Evolutionary conservation across 2,113 vertebrate species (phyloP).

Genomic region (Dicrurus megarhynchus): DNA sequence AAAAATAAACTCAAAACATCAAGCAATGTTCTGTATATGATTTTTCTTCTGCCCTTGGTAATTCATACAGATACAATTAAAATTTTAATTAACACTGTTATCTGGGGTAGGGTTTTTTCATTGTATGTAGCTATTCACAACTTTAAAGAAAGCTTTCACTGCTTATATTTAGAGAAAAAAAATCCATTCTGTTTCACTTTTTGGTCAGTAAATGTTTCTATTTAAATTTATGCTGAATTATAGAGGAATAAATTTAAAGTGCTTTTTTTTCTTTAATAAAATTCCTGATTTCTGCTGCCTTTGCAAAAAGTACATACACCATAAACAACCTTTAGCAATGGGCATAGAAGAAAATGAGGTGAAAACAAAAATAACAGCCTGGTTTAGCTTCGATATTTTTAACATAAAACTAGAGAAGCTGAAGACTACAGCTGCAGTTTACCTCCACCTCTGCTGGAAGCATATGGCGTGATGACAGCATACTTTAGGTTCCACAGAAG

Average conservation of each 20-base stretch:
- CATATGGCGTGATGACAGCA: not conserved
- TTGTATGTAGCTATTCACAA: not conserved
- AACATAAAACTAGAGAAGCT: not conserved
- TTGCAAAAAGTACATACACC: not conserved
- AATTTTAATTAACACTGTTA: constrained; percentile 48
- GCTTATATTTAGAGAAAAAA: not conserved
- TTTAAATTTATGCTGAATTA: not conserved
- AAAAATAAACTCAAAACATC: not conserved
- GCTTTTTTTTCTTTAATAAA: not conserved
- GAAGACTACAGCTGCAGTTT: not conserved
- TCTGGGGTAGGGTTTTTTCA: not conserved
- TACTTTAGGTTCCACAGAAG: not conserved
- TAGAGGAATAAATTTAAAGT: not conserved
- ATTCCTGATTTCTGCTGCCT: not conserved
- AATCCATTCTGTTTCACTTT: not conserved
- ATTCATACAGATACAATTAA: constrained; percentile 42
- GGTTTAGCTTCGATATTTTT: not conserved
- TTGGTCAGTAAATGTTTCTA: not conserved
- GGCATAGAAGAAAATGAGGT: not conserved
- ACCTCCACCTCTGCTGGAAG: not conserved
- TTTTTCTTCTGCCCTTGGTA: not conserved
- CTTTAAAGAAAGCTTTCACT: not conserved
- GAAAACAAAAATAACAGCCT: not conserved
- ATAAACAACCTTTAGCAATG: not conserved
- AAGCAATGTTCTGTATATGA: not conserved